A percentile compares a stretch with the other conserved stretches of the same genome.
phyloP scores from a whole-genome alignment of 2,888 invertebrate genomes.

The Catotricha subobsoleta region DNA sequence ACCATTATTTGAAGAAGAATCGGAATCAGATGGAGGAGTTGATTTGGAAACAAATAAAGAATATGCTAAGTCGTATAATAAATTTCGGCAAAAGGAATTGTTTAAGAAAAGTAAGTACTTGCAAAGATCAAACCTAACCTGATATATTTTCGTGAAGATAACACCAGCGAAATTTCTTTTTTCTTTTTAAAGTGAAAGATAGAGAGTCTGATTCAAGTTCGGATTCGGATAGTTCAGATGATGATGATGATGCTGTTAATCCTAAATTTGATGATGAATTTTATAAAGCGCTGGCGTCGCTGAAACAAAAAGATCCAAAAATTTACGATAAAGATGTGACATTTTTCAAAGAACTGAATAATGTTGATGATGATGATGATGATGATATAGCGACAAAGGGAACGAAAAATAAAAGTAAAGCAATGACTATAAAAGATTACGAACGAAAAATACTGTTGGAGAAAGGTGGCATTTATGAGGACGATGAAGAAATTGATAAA shows the following conservation, averaged over 20 bases:
- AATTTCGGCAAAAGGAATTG: conserved; percentile 72
- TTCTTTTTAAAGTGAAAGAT: conserved; percentile 19
- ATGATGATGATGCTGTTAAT: conserved; percentile 21
- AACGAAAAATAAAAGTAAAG: conserved; percentile 20
- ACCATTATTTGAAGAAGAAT: conserved; percentile 35
- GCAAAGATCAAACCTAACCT: conserved; percentile 6
- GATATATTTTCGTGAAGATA: not conserved
- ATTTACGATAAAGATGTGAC: conserved; percentile 63
- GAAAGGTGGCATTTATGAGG: conserved; percentile 39
- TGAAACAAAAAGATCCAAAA: conserved; percentile 76
- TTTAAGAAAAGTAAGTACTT: conserved; percentile 50
- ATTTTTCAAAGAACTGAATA: conserved; percentile 43
- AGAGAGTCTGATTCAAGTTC: conserved; percentile 14
- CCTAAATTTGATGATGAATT: conserved; percentile 57
- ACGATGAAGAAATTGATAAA: conserved; percentile 18
- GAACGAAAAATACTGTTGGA: conserved; percentile 57
- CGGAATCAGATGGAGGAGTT: conserved; percentile 35
- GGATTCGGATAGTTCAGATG: conserved; percentile 21
- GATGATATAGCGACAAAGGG: not conserved
- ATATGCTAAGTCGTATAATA: conserved; percentile 71
- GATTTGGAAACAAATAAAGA: conserved; percentile 51
- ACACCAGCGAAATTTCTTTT: not conserved
- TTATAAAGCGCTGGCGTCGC: conserved; percentile 61
- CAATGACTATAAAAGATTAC: conserved; percentile 57
- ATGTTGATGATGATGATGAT: conserved; percentile 18